Evolutionary conservation across 2,113 vertebrate species (phyloP), one percentile per base, ranked within the genome.

Genomic region (Ammodramus savannarum): DNA sequence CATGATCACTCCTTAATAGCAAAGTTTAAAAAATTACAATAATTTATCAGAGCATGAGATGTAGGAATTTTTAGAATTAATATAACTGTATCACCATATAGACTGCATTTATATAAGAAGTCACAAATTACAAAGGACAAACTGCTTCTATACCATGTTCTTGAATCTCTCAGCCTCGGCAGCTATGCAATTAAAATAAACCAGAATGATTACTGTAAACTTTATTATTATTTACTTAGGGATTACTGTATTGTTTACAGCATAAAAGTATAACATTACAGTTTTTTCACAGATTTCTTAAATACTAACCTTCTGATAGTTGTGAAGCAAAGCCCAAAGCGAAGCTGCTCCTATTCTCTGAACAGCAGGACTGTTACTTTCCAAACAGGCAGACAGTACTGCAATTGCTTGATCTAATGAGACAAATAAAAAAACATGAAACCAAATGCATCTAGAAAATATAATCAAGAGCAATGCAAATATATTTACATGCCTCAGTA

Each of bases 251-350:
- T 36, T 87, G 32, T 77, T 95, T 77, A 89, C 34, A 77, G 77
- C 22, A 69, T 16, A 66, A 36, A 91, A 94, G 39, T 38, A 39
- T 31, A 88, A 79, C 38, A 46, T 36, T 32, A 23, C 6, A 41
- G 8, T 58, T 75, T 61, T 36, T 63, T 71, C 48, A 86, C 19
- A 55, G 25, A 41, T 81, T 88, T 65, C 43, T 43, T 23, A 81
- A 80, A 84, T 61, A 97, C 97, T 75, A 97, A 99, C 99, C 99
- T 98, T 99, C 58, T 99, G 99, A 91, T 97, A 99, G 95, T 99
- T 99, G 97, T 99, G 98, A 72, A 98, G 97, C 80, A 99, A 97
- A 55, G 99, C 99, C 99, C 99, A 99, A 44, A 99, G 98, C 0
- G 99, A 98, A 72, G 99, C 98, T 7, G 99, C 99, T 86, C 98